Base-by-base conservation (phyloP, 2,113 vertebrate genomes). In the Chitala chitala region DNA sequence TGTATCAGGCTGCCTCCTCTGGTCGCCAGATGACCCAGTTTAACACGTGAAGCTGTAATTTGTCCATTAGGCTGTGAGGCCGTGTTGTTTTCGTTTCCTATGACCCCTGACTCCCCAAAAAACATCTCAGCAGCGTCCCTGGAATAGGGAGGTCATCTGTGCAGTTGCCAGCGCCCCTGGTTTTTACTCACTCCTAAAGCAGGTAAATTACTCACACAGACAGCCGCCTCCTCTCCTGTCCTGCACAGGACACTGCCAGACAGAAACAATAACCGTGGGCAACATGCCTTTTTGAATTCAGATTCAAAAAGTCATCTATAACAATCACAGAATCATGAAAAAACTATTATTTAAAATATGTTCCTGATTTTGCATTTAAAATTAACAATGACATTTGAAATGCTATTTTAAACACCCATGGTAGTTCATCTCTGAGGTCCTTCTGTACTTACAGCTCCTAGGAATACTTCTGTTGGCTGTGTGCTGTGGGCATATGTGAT, bases 161-260 rank as follows among this genome's bases (percentile, higher is more conserved):
- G 26, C 68, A 54, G 53, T 10, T 17, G 46, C 26, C 13, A 48
- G 59, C 58, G 22, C 61, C 38, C 73, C 75, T 79, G 80, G 82
- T 84, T 77, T 86, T 84, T 82, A 87, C 82, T 82, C 80, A 84
- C 78, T 76, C 75, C 74, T 68, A 78, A 71, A 80, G 78, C 76
- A 79, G 77, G 75, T 69, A 22, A 81, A 85, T 82, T 76, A 78
- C 75, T 82, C 58, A 74, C 78, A 50, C 66, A 82, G 85, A 83
- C 83, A 84, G 78, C 78, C 80, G 40, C 55, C 66, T 71, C 24
- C 71, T 68, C 20, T 75, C 71, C 73, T 65, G 70, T 73, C 75
- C 74, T 75, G 64, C 71, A 78, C 61, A 29, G 76, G 26, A 22
- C 78, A 36, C 76, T 63, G 75, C 4, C 56, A 74, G 68, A 79